These are phyloP conservation scores for Pseudochaenichthys georgianus DNA, from an alignment of 2,797 vertebrate species.

Conservation along the genomic window DNA sequence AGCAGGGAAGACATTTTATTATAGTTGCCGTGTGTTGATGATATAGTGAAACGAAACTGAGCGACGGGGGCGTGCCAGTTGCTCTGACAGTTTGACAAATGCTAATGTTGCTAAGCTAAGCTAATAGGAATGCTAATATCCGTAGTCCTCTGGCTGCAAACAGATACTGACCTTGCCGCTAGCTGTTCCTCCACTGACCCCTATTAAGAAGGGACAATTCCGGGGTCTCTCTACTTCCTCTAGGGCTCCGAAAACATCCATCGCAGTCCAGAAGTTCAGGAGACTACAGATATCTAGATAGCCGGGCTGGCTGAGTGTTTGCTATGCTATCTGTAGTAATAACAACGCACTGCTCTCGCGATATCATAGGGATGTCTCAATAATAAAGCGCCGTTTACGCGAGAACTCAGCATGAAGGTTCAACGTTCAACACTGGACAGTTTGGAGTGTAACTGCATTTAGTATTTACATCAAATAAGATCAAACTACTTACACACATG, in stretches of 20 bases:
- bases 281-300: slow-evolving; percentile 8
- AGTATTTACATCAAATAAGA: background rate
- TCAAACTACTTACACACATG: background rate
- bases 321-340: slow-evolving; percentile 15
- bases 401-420: slow-evolving; percentile 26
- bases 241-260: slow-evolving; percentile 64
- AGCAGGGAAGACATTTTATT: accelerated
- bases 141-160: background rate
- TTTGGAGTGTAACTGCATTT: background rate
- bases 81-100: slow-evolving; percentile 41
- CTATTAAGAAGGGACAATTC: slow-evolving; percentile 91
- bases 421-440: background rate
- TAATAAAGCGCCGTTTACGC: slow-evolving; percentile 54
- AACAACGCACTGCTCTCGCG: slow-evolving; percentile 60
- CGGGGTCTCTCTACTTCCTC: slow-evolving; percentile 84
- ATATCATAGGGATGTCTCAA: background rate
- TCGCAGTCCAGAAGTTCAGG: slow-evolving; percentile 25
- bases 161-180: slow-evolving; percentile 90
- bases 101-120: slow-evolving; percentile 41
- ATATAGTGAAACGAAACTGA: background rate
- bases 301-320: background rate
- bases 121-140: slow-evolving; percentile 28
- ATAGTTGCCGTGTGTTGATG: accelerated
- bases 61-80: slow-evolving; percentile 43
- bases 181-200: slow-evolving; percentile 94